Conservation (phyloP, 2,797 vertebrate genomes). For the Gephyroberyx darwinii region DNA sequence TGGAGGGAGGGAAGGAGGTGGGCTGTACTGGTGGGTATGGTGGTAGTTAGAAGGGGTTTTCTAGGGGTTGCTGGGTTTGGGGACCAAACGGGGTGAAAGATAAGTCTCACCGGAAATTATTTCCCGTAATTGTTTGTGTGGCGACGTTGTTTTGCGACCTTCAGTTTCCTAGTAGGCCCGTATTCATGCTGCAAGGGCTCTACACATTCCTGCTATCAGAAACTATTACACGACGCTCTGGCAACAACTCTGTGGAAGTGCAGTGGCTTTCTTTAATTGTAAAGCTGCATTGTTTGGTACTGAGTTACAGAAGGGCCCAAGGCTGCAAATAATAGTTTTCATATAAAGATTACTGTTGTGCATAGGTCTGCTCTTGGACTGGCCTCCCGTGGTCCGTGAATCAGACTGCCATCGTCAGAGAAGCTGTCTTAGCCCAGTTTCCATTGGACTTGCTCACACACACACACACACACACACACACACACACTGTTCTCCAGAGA, state of each 20-base stretch:
- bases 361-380: conserved; percentile 30
- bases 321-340: conserved; percentile 39
- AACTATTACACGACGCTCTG: conserved; percentile 11
- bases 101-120: not conserved
- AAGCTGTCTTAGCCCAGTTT: conserved; percentile 39
- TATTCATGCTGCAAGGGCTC: no score
- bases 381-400: conserved; percentile 21
- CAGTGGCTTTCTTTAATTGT: conserved; percentile 2
- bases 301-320: conserved; percentile 30
- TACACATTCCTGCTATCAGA: not conserved
- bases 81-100: conserved; percentile 2
- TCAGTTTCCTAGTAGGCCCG: not conserved
- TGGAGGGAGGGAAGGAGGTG: conserved; percentile 30
- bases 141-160: not conserved
- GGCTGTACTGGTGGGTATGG: conserved; percentile 16
- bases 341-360: conserved; percentile 45
- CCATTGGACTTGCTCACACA: conserved; percentile 46
- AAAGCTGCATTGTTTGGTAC: conserved; percentile 8
- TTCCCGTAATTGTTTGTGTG: conserved; percentile 2
- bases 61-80: not conserved
- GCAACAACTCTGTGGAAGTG: conserved; percentile 10
- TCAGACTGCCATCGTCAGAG: conserved; percentile 37
- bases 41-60: not conserved
- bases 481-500: conserved; percentile 21
- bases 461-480: conserved; percentile 11